phyloP scores from a whole-genome alignment of 2,113 vertebrate genomes.

The Saguinus midas region DNA sequence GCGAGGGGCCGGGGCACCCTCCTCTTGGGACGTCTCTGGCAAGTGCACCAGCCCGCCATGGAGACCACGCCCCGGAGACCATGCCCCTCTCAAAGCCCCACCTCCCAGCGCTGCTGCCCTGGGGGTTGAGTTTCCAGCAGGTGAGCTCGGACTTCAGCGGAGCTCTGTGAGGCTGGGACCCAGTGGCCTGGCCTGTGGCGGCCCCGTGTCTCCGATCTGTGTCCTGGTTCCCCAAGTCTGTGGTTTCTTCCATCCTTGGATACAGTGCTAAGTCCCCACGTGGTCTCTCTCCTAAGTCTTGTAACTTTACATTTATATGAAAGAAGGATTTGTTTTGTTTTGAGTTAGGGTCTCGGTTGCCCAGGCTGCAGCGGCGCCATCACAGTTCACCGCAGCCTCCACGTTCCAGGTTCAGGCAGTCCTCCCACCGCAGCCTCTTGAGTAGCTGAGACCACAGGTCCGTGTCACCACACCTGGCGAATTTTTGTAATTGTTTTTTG shows the following conservation, averaged over 20 bases:
- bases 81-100: neutral
- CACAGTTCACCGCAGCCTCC: too few relatives aligned
- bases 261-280: neutral
- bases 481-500: too few relatives aligned
- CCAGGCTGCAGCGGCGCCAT: too few relatives aligned
- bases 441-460: too few relatives aligned
- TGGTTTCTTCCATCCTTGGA: neutral
- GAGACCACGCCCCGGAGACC: too few relatives aligned
- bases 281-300: neutral
- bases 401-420: too few relatives aligned
- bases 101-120: neutral
- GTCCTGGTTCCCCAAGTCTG: neutral
- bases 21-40: neutral
- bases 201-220: neutral
- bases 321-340: neutral
- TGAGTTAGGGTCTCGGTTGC: too few relatives aligned
- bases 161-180: neutral
- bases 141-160: neutral
- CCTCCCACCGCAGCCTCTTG: too few relatives aligned
- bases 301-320: neutral
- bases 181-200: neutral
- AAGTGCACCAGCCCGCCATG: too few relatives aligned
- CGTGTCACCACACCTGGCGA: accelerated
- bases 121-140: neutral
- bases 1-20: neutral